Percentiles rank a stretch among this genome's conserved stretches.
phyloP scores from a whole-genome alignment of 2,888 invertebrate species.

The Ormyrus nitidulus region DNA sequence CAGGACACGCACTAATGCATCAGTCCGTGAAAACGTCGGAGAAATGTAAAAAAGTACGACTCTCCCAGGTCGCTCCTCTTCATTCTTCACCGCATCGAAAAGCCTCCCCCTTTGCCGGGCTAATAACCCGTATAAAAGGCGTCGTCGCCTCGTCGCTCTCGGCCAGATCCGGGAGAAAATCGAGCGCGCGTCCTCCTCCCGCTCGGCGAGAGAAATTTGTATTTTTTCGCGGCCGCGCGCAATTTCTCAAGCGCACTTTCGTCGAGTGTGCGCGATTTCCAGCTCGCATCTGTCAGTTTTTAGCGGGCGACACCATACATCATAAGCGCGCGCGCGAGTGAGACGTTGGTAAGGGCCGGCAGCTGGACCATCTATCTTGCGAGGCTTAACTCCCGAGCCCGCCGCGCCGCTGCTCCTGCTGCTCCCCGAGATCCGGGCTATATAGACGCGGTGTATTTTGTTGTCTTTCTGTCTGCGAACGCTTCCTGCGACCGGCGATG shows the following conservation, averaged over 20 bases:
- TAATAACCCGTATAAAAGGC: constrained; percentile 44
- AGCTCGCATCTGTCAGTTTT: constrained; percentile 57
- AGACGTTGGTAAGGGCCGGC: constrained; percentile 47
- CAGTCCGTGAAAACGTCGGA: constrained; percentile 8
- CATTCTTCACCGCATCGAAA: constrained; percentile 52
- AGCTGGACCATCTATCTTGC: constrained; percentile 58
- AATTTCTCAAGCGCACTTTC: constrained; percentile 54
- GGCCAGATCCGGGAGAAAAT: constrained; percentile 28
- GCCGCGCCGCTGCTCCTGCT: neutral
- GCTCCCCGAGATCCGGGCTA: neutral
- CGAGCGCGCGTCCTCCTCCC: neutral
- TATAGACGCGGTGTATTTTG: constrained; percentile 20
- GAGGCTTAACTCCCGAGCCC: constrained; percentile 51
- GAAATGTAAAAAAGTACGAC: constrained; percentile 5
- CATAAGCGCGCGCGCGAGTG: constrained; percentile 48
- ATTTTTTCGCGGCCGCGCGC: constrained; percentile 38
- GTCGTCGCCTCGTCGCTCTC: neutral
- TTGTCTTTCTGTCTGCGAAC: constrained; percentile 30
- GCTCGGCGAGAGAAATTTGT: constrained; percentile 48
- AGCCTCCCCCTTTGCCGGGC: constrained; percentile 13
- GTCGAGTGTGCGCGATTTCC: constrained; percentile 46
- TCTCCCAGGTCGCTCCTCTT: neutral
- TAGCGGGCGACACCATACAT: constrained; percentile 55
- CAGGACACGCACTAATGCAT: constrained; percentile 23
- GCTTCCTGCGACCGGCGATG: constrained; percentile 2